Evolutionary conservation across 2,113 vertebrate genomes (phyloP).

Genomic region (Actenoides hombroni): DNA sequence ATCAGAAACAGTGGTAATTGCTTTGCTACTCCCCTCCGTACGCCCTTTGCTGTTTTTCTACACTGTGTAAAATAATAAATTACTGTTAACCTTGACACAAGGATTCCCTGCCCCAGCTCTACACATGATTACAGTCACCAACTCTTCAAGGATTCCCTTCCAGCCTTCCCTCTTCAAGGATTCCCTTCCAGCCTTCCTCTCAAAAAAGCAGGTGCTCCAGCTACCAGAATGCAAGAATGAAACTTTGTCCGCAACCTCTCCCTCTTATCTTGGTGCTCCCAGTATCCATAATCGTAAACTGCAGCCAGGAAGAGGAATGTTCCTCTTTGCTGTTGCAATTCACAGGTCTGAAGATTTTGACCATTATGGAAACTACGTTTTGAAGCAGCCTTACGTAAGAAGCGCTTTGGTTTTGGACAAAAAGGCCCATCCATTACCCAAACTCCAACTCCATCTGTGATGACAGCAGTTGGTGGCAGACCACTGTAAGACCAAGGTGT

Average conservation of each 20-base stretch:
- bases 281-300: background rate
- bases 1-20: background rate
- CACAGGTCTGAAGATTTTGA: background rate
- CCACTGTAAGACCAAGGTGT: background rate
- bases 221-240: background rate
- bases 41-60: background rate
- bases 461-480: accelerated
- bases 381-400: background rate
- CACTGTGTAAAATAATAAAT: background rate
- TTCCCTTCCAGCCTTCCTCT: background rate
- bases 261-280: background rate
- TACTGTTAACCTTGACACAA: background rate
- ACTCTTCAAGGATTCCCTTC: background rate
- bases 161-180: background rate
- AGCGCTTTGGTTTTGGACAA: background rate
- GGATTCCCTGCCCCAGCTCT: background rate
- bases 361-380: background rate
- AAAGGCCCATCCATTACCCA: background rate
- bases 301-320: background rate
- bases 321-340: background rate
- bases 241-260: background rate
- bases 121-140: background rate
- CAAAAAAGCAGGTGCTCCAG: background rate
- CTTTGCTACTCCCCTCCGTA: background rate
- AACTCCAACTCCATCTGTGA: background rate